Conservation (phyloP, 1,140 invertebrate species). For the Lepeophtheirus salmonis region DNA sequence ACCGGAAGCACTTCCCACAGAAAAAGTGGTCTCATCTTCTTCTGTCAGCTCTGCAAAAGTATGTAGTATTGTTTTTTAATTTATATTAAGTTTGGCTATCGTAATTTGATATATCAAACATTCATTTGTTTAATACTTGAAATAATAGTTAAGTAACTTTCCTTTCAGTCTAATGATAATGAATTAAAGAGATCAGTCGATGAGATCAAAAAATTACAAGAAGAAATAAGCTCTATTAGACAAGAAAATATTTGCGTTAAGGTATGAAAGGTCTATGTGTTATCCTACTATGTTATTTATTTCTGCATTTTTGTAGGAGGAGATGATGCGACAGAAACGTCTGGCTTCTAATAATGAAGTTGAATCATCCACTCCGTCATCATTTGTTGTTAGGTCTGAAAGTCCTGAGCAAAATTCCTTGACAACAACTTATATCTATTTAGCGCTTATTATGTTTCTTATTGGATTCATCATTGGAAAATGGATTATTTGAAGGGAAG, state of each 20-base stretch:
- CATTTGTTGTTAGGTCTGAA: neutral
- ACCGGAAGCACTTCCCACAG: neutral
- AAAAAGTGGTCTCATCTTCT: slow-evolving; percentile 1
- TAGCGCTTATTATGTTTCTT: slow-evolving; percentile 28
- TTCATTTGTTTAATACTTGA: neutral
- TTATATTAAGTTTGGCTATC: no score
- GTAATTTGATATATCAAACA: no score
- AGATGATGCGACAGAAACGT: slow-evolving; percentile 4
- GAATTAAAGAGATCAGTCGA: slow-evolving; percentile 45
- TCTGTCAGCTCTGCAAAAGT: neutral
- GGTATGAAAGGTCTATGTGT: slow-evolving; percentile 31
- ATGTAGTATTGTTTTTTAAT: neutral
- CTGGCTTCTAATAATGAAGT: slow-evolving; percentile 33
- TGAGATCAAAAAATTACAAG: slow-evolving; percentile 50
- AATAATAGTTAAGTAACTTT: neutral
- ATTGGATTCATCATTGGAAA: slow-evolving; percentile 32
- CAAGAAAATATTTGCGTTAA: slow-evolving; percentile 61
- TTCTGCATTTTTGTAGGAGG: slow-evolving; percentile 2
- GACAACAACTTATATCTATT: slow-evolving; percentile 28
- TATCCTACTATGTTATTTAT: neutral
- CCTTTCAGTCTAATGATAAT: slow-evolving; percentile 25
- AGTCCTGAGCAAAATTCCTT: slow-evolving; percentile 21
- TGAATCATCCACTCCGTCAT: slow-evolving; percentile 14
- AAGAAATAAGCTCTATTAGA: slow-evolving; percentile 49
- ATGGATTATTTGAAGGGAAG: slow-evolving; percentile 29